Evolutionary conservation across 2,113 vertebrate genomes (phyloP).

Genomic region (Gnathonemus echidnorhynchus): DNA sequence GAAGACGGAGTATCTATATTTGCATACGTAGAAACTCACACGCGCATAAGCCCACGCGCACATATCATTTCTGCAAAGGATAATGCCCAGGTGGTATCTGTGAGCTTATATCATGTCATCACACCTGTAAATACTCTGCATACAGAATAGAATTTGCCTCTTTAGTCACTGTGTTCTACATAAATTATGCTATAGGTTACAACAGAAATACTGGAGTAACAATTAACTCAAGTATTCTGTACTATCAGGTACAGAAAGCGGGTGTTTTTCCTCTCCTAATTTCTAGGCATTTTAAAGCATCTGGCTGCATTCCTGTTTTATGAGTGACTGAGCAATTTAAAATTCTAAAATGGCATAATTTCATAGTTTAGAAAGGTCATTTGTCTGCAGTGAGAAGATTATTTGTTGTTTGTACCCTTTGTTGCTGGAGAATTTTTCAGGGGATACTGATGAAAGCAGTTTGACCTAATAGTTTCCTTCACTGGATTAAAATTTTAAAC

Average conservation of each 20-base stretch:
- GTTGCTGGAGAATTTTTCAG: neutral
- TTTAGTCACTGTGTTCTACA: neutral
- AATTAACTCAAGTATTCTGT: neutral
- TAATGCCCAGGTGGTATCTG: neutral
- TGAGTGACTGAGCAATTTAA: neutral
- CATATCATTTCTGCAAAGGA: neutral
- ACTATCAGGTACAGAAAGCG: neutral
- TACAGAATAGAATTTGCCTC: neutral
- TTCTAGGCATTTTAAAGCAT: neutral
- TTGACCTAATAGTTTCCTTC: neutral
- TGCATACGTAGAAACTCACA: neutral
- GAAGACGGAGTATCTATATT: neutral
- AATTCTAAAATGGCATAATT: slow-evolving; percentile 4
- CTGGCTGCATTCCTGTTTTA: neutral
- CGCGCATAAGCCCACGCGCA: neutral
- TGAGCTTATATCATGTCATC: neutral
- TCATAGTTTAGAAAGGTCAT: neutral
- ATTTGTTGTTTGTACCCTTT: neutral
- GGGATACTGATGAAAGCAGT: slow-evolving; percentile 1
- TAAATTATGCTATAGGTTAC: neutral
- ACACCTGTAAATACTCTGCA: neutral
- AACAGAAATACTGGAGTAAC: neutral
- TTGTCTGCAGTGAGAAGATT: slow-evolving; percentile 1
- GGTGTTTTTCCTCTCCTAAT: neutral
- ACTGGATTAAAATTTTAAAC: neutral